Evolutionary conservation across 2,888 invertebrate species (phyloP).

Genomic region (Xestoiulus laeticollis): DNA sequence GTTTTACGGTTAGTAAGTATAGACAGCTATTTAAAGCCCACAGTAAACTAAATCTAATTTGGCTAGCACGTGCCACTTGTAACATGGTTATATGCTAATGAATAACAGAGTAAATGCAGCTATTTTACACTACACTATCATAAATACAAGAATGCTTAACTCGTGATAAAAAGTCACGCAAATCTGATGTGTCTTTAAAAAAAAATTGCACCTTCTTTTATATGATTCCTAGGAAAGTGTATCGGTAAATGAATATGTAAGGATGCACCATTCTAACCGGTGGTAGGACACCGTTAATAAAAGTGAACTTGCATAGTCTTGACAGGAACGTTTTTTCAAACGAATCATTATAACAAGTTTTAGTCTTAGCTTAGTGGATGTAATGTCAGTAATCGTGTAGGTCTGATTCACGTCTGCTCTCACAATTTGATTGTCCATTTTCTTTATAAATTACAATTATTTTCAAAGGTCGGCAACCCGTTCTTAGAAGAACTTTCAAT

Average conservation of each 20-base stretch:
- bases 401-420: background rate
- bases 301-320: slow-evolving; percentile 33
- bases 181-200: background rate
- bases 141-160: background rate
- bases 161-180: background rate
- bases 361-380: background rate
- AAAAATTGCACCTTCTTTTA: background rate
- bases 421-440: slow-evolving; percentile 43
- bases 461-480: background rate
- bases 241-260: background rate
- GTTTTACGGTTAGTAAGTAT: background rate
- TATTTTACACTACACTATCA: background rate
- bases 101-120: slow-evolving; percentile 3
- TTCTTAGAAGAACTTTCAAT: background rate
- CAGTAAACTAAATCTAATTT: background rate
- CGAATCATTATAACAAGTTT: background rate
- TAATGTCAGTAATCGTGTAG: background rate
- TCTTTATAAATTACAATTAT: slow-evolving; percentile 36
- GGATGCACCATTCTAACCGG: background rate
- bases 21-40: background rate
- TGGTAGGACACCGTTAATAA: background rate
- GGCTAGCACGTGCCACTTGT: background rate
- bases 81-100: background rate
- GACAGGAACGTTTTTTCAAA: background rate
- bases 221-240: background rate